Evolutionary conservation across 2,888 invertebrate species (phyloP), one percentile per base, ranked within the genome.

Genomic region (Parochlus steinenii): DNA sequence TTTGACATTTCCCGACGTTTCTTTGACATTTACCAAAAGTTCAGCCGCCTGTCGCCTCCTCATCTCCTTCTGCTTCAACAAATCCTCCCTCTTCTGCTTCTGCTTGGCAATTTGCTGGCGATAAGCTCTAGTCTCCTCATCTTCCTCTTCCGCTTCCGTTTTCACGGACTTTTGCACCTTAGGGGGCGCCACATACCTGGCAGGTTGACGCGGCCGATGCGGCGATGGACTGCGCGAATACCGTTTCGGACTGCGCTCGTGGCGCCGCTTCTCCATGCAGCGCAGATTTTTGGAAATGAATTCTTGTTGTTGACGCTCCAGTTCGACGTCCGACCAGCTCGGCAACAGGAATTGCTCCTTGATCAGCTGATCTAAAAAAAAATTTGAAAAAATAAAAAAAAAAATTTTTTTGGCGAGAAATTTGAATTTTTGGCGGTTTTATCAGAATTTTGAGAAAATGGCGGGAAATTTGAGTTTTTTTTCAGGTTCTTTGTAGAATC

Each of bases 31-130:
- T 42, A 55, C n/a, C n/a, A n/a, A n/a, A n/a, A n/a, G 56, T 48
- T 56, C 56, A 11, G 58, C 58, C 5, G 60, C 61, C 38, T 55
- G 49, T 39, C 60, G 52, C 17, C 62, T 52, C 43, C 62, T 53
- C 46, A 61, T 53, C 51, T 64, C 63, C 44, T 63, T 63, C 44
- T 61, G 56, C 25, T 54, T 52, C 41, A 63, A 46, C 10, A 63
- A 52, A 45, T 55, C 55, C 43, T 62, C 62, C 6, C 64, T 56
- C 43, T 58, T 41, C 36, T 53, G 53, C 42, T 63, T 62, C 44
- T 64, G 64, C 37, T 63, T 61, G 45, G 63, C 63, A 15, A 64
- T 63, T 51, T 61, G 54, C 38, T 53, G 43, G 33, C 62, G 53
- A 44, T 63, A 64, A 27, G 51, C 55, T 38, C 55, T 55, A 12